Evolutionary conservation across 30 jellyfish, hydroid and myxozoan genomes (phyloP), one percentile per base, ranked within the genome.

Genomic region (Aurelia sp.): DNA sequence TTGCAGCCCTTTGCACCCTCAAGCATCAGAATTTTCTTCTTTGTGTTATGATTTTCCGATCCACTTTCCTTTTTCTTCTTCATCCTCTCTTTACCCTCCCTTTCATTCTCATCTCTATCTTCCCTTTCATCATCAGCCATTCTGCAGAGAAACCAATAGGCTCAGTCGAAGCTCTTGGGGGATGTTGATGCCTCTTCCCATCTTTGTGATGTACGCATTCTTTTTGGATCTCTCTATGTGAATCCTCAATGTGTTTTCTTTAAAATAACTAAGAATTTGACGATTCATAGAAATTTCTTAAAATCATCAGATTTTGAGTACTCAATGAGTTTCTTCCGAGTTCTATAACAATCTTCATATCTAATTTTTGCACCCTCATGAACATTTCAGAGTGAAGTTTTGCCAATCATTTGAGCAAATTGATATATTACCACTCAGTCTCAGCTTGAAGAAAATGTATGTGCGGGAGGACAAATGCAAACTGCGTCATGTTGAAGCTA

Each of bases 1-100:
- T 69, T 69, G 81, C 81, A 21, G 81, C 81, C 81, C 52, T 67
- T 69, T 33, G 81, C 81, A 69, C 81, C 35, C 81, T 69, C 81
- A 27, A 69, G 2, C 47, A 69, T 4, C 81, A 69, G 81, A 69
- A 65, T 24, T 69, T 69, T 67, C 78, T 67, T 69, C 52, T 69
- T 69, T 69, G 81, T 40, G 81, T 69, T 69, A 21, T 65, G 81
- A 69, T 30, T 69, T 31, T 69, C 81, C 7, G 81, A 35, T 69
- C 81, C 81, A 69, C 81, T 69, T 48, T 33, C 4, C 81, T 69
- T 69, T 69, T 69, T 67, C 51, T 69, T 69, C 81, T 69, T 69
- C 81, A 69, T 69, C 62, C 81, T 69, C 47, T 33, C 81, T 10
- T 7, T 31, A 31, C 81, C 62, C 62, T 69, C 61, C 81, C 63